These are phyloP conservation scores for Sarotherodon lohbergeri DNA, from an alignment of 2,113 vertebrate genomes.

Conservation along the genomic window DNA sequence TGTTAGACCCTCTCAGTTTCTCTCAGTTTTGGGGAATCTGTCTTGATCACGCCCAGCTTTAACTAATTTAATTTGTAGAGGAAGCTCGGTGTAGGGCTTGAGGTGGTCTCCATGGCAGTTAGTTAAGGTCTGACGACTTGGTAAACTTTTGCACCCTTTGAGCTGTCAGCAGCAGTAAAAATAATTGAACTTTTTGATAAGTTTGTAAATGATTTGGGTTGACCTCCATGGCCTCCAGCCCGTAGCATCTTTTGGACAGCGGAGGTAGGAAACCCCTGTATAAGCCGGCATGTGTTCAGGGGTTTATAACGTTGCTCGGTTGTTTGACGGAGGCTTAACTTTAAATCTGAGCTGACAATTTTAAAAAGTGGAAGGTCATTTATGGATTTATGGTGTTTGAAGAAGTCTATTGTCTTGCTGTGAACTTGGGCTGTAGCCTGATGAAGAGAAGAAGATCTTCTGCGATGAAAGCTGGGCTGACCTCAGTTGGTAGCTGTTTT, in stretches of 20 bases:
- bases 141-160: slow-evolving; percentile 86
- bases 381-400: neutral
- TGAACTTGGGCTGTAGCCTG: neutral
- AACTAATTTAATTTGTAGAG: neutral
- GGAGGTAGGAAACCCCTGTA: neutral
- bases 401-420: neutral
- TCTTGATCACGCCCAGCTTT: neutral
- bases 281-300: neutral
- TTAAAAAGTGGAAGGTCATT: neutral
- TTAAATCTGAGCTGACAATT: neutral
- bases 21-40: neutral
- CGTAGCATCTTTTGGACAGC: slow-evolving; percentile 65
- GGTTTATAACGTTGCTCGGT: neutral
- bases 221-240: slow-evolving; percentile 81
- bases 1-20: neutral
- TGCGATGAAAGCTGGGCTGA: neutral
- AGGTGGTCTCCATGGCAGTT: slow-evolving; percentile 3
- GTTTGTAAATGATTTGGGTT: slow-evolving; percentile 91
- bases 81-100: neutral
- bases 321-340: neutral
- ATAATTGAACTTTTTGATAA: slow-evolving; percentile 93
- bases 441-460: neutral
- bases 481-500: neutral
- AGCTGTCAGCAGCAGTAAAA: slow-evolving; percentile 82
- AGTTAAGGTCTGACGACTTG: slow-evolving; percentile 75